phyloP scores from a whole-genome alignment of 2,797 vertebrate species.

The Pteropus rufus region DNA sequence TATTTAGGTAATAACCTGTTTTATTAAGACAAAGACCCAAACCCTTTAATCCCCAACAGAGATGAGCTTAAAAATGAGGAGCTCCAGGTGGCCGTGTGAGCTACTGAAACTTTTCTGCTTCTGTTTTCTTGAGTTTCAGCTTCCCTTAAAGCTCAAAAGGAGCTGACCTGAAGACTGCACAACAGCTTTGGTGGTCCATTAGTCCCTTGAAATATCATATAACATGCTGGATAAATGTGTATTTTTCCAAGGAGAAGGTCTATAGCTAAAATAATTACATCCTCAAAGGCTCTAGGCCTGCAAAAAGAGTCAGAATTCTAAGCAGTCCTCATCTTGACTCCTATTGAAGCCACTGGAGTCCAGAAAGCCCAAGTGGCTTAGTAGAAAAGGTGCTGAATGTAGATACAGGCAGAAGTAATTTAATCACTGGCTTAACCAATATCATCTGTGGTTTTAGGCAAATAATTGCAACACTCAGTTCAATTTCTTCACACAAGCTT shows the following conservation, averaged over 20 bases:
- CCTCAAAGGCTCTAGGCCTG: background rate
- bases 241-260: background rate
- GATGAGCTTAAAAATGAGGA: conserved; percentile 57
- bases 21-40: conserved; percentile 70
- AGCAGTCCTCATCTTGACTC: background rate
- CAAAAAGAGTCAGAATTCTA: background rate
- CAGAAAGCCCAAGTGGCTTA: background rate
- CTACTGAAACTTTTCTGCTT: background rate
- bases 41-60: conserved; percentile 59
- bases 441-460: background rate
- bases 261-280: background rate
- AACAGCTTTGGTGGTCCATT: background rate
- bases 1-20: conserved; percentile 67
- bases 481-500: background rate
- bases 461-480: background rate
- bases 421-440: background rate
- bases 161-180: background rate
- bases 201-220: conserved; percentile 4
- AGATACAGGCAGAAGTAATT: background rate
- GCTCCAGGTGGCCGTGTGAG: conserved; percentile 13
- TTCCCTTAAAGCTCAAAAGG: background rate
- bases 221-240: background rate
- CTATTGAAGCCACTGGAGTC: background rate
- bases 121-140: background rate
- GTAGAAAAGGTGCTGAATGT: background rate